Conservation (phyloP, 2,888 invertebrate genomes). For the Steinernema hermaphroditum region DNA sequence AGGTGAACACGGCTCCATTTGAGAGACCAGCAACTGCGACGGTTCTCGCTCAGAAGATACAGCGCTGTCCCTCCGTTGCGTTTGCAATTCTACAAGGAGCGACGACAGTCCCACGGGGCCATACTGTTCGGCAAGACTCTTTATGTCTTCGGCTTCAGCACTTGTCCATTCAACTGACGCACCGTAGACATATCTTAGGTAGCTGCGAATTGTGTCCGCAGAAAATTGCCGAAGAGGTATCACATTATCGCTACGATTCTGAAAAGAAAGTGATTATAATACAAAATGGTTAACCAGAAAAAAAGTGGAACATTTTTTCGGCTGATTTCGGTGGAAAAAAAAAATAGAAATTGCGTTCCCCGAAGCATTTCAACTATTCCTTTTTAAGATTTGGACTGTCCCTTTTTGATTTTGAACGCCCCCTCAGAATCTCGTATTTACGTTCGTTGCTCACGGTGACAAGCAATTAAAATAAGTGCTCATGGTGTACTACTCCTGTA, state of each 20-base stretch:
- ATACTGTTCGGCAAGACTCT: conserved; percentile 38
- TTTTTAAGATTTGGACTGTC: no score
- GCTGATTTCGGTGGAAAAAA: no score
- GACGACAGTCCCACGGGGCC: conserved; percentile 39
- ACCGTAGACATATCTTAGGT: conserved; percentile 43
- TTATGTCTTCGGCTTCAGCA: conserved; percentile 36
- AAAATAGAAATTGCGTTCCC: no score
- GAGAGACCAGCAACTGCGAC: neutral
- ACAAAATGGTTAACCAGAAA: no score
- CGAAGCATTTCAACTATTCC: no score
- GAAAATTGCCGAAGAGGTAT: neutral
- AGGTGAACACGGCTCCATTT: no score
- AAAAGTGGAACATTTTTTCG: no score
- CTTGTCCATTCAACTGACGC: conserved; percentile 42
- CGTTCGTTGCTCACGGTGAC: no score
- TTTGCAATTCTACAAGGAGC: neutral
- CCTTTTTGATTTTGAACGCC: no score
- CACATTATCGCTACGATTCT: conserved; percentile 32
- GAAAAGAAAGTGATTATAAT: neutral
- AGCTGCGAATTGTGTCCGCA: conserved; percentile 35
- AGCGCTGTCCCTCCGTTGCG: neutral
- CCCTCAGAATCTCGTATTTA: no score
- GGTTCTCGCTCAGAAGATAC: neutral
- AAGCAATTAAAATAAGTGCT: no score
- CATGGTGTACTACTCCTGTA: no score